These are phyloP conservation scores for Petrocephalus schoutedeni DNA, from an alignment of 2,797 vertebrate genomes.

Conservation along the genomic window DNA sequence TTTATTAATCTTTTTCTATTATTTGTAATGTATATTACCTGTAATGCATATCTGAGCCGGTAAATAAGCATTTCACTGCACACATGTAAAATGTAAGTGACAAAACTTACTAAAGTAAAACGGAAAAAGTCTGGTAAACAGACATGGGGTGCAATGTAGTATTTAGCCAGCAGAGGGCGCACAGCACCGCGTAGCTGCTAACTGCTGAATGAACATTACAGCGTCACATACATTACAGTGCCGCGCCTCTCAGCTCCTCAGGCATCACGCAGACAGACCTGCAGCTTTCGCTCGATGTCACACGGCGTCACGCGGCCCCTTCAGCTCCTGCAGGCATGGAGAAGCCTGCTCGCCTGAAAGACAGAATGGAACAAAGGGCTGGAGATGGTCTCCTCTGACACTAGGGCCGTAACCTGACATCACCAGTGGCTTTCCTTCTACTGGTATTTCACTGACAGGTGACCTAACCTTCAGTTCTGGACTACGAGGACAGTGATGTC, in stretches of 20 bases:
- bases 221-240: background rate
- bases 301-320: constrained; percentile 78
- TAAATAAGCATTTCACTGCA: background rate
- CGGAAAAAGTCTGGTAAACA: background rate
- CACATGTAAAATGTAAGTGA: background rate
- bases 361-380: constrained; percentile 41
- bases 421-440: background rate
- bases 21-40: background rate
- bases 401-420: background rate
- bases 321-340: constrained; percentile 84
- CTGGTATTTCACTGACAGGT: background rate
- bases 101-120: background rate
- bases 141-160: background rate
- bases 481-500: background rate
- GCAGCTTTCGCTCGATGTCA: constrained; percentile 35
- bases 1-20: background rate
- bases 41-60: background rate
- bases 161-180: background rate
- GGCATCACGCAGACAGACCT: background rate
- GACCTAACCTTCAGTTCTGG: background rate
- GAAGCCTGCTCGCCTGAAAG: constrained; percentile 80
- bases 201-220: background rate
- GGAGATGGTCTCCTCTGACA: background rate
- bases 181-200: background rate
- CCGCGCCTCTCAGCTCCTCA: background rate